A percentile compares a stretch with the other conserved stretches of the same genome.
Conservation (phyloP, 2,888 invertebrate species). For the Eurytoma adleriae region DNA sequence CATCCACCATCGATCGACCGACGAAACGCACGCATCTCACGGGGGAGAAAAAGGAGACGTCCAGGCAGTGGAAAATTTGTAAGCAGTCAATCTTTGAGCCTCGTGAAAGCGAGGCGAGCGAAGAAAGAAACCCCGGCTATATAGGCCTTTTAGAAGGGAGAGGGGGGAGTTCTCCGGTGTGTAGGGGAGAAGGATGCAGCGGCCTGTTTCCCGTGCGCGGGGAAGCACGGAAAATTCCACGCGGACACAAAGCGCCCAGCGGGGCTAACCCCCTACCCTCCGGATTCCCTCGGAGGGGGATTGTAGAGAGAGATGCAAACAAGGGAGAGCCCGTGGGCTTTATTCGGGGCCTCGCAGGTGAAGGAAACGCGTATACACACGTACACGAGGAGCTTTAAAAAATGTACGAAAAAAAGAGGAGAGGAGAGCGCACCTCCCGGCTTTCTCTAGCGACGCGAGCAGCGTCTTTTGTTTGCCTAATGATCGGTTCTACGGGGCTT, state of each 20-base stretch:
- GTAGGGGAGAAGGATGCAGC: neutral
- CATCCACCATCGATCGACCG: no score
- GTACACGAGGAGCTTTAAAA: neutral
- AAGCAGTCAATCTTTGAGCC: conserved; percentile 8
- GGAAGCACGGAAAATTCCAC: conserved; percentile 42
- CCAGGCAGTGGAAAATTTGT: conserved; percentile 9
- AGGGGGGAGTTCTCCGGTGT: neutral
- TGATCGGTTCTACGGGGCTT: conserved; percentile 18
- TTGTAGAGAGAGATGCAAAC: neutral
- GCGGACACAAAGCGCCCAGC: conserved; percentile 31
- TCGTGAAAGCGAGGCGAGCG: neutral
- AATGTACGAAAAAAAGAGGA: conserved; percentile 7
- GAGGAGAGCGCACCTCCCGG: neutral
- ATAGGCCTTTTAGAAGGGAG: neutral
- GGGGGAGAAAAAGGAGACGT: neutral
- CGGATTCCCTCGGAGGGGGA: neutral
- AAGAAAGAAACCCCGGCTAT: neutral
- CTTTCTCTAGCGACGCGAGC: conserved; percentile 1
- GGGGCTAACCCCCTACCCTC: neutral
- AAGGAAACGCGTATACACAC: conserved; percentile 7
- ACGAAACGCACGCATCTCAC: neutral
- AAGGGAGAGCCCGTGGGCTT: neutral
- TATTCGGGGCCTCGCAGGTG: conserved; percentile 8
- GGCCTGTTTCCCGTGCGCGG: conserved; percentile 16
- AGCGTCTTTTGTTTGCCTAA: conserved; percentile 40